Evolutionary conservation across 2,797 vertebrate genomes (phyloP).

Genomic region (Onychomys torridus): DNA sequence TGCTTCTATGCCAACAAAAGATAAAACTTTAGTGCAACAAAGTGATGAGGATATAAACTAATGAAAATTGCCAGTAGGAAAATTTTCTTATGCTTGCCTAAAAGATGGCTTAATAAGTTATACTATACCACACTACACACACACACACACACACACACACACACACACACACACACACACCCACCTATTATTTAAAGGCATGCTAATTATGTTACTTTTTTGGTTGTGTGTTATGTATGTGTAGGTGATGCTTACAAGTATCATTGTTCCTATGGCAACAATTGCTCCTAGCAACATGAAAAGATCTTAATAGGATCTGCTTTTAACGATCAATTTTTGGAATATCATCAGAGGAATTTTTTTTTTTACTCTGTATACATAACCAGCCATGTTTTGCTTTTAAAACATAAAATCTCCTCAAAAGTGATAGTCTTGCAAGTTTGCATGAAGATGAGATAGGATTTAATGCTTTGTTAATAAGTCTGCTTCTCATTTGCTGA

Average conservation of each 20-base stretch:
- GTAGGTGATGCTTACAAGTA: conserved; percentile 61
- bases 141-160: not conserved
- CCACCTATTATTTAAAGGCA: not conserved
- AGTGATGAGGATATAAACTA: conserved; percentile 17
- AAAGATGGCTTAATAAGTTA: conserved; percentile 35
- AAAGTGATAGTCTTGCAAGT: not conserved
- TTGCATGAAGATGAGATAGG: not conserved
- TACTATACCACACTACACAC: not conserved
- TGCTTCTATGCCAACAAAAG: conserved; percentile 28
- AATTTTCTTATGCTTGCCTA: conserved; percentile 33
- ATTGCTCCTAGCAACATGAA: conserved; percentile 71
- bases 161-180: not conserved
- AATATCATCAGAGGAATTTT: conserved; percentile 64
- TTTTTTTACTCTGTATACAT: not conserved
- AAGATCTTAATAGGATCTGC: conserved; percentile 68
- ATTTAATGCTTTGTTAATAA: not conserved
- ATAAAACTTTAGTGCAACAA: conserved; percentile 34
- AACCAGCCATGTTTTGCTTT: not conserved
- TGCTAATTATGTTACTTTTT: conserved; percentile 71
- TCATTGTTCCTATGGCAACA: conserved; percentile 76
- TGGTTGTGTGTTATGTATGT: not conserved
- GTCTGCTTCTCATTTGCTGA: conserved; percentile 35
- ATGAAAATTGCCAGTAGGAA: conserved; percentile 26
- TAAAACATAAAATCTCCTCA: conserved; percentile 4
- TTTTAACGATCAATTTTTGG: conserved; percentile 69